These are phyloP conservation scores for Synanceia verrucosa DNA, from an alignment of 2,797 vertebrate species.

Conservation along the genomic window DNA sequence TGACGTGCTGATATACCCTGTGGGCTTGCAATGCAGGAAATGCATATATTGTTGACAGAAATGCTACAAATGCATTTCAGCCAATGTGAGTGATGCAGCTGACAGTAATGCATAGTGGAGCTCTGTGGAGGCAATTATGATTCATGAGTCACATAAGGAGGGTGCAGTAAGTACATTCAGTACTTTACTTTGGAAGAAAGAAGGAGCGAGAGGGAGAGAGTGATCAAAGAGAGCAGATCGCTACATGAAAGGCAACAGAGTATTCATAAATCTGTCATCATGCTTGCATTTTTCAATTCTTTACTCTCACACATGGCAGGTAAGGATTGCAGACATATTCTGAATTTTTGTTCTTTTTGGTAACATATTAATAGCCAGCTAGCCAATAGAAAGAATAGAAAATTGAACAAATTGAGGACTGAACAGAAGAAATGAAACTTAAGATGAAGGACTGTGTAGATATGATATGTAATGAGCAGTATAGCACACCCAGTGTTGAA, in stretches of 20 bases:
- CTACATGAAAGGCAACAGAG: slow-evolving; percentile 40
- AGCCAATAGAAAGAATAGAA: slow-evolving; percentile 36
- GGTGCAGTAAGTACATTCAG: slow-evolving; percentile 7
- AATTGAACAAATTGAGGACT: slow-evolving; percentile 49
- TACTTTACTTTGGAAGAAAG: slow-evolving; percentile 3
- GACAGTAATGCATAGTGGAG: slow-evolving; percentile 5
- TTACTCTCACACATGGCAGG: slow-evolving; percentile 10
- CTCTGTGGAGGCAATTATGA: slow-evolving; percentile 28
- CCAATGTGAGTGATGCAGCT: background rate
- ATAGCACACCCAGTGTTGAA: slow-evolving; percentile 14
- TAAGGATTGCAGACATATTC: slow-evolving; percentile 4
- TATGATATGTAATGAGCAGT: slow-evolving; percentile 52
- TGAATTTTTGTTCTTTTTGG: slow-evolving; percentile 5
- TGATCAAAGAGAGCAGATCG: slow-evolving; percentile 43
- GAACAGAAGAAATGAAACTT: slow-evolving; percentile 40
- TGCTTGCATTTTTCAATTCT: slow-evolving; percentile 22
- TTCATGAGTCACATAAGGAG: slow-evolving; percentile 24
- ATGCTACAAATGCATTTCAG: slow-evolving; percentile 7
- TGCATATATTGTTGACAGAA: slow-evolving; percentile 26
- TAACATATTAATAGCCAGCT: slow-evolving; percentile 12
- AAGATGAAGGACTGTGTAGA: slow-evolving; percentile 44
- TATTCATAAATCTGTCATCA: slow-evolving; percentile 47
- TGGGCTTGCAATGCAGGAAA: slow-evolving; percentile 29
- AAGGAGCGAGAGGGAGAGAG: background rate
- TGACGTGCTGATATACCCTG: background rate